Conservation (phyloP, 2,113 vertebrate genomes). For the Psittacula cyanocephala region DNA sequence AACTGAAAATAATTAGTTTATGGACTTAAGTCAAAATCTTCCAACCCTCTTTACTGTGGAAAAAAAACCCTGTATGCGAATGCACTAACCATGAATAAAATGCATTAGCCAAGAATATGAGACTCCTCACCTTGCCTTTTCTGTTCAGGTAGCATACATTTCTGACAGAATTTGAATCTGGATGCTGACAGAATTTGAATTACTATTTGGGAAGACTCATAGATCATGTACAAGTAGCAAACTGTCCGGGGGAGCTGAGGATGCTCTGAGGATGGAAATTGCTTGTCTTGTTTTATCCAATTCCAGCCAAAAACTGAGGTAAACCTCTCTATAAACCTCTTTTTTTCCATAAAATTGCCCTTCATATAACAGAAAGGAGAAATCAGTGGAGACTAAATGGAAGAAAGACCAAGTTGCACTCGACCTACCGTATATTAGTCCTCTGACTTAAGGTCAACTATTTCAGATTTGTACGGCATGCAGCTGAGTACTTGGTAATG, state of each 20-base stretch:
- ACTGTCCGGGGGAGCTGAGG: background rate
- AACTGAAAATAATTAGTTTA: conserved; percentile 36
- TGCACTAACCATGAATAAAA: background rate
- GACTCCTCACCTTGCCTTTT: background rate
- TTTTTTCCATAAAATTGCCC: background rate
- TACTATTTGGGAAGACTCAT: background rate
- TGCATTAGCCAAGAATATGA: background rate
- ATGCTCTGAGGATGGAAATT: background rate
- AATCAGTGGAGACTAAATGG: background rate
- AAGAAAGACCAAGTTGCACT: background rate
- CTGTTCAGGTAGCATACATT: background rate
- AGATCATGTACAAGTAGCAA: background rate
- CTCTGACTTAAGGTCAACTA: background rate
- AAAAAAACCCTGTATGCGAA: background rate
- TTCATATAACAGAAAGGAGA: background rate
- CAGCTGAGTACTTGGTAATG: background rate
- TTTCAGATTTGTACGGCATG: background rate
- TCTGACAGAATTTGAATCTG: background rate
- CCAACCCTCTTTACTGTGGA: background rate
- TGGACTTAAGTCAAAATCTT: conserved; percentile 14
- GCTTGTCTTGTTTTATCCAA: background rate
- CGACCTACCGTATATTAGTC: background rate
- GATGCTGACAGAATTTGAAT: background rate
- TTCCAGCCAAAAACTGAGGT: background rate
- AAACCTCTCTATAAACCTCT: background rate